phyloP scores from a whole-genome alignment of 2,888 invertebrate species.

The Holacanthella duospinosa region DNA sequence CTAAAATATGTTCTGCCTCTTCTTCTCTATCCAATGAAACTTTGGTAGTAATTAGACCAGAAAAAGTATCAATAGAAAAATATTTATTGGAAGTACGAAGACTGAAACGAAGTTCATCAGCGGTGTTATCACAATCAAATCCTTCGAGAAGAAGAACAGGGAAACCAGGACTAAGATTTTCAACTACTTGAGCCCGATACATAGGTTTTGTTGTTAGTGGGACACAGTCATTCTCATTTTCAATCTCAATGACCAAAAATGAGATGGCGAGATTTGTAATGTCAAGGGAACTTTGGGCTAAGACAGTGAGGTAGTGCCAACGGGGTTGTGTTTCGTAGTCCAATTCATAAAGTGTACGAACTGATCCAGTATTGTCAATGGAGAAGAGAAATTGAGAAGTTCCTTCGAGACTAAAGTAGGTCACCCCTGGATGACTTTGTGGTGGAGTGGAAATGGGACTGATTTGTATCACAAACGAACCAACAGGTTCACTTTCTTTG shows the following conservation, averaged over 20 bases:
- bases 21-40: slow-evolving; percentile 47
- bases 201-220: slow-evolving; percentile 79
- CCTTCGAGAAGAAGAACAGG: slow-evolving; percentile 21
- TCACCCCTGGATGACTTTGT: slow-evolving; percentile 12
- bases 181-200: slow-evolving; percentile 22
- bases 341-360: slow-evolving; percentile 70
- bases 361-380: slow-evolving; percentile 75
- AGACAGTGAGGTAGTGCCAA: slow-evolving; percentile 82
- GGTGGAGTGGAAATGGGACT: slow-evolving; percentile 13
- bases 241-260: slow-evolving; percentile 40
- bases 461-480: slow-evolving; percentile 58
- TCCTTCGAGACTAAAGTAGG: slow-evolving; percentile 38
- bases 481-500: slow-evolving; percentile 66
- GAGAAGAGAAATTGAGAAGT: slow-evolving; percentile 56
- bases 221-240: slow-evolving; percentile 73
- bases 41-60: slow-evolving; percentile 44
- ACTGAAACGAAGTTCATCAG: slow-evolving; percentile 24
- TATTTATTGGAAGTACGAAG: slow-evolving; percentile 31
- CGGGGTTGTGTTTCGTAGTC: slow-evolving; percentile 77
- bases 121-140: slow-evolving; percentile 35
- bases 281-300: slow-evolving; percentile 83
- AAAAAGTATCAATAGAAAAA: slow-evolving; percentile 45
- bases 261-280: slow-evolving; percentile 67
- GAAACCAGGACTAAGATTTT: slow-evolving; percentile 21
- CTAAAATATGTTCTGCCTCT: slow-evolving; percentile 43